These are phyloP conservation scores for Halichoerus grypus DNA, from an alignment of 2,113 vertebrate genomes.

Conservation along the genomic window DNA sequence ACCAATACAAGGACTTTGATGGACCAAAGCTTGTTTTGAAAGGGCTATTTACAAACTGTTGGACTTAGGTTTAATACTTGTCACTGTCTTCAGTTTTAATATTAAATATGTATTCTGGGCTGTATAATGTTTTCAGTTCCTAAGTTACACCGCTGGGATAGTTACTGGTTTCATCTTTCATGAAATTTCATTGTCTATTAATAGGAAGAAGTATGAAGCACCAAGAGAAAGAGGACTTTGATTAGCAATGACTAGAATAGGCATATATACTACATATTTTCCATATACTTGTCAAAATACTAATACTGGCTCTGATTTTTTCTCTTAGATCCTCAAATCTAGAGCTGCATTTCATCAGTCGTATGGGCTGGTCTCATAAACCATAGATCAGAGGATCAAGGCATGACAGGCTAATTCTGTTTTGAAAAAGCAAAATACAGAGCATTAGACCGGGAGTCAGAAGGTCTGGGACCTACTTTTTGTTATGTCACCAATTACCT, in stretches of 20 bases:
- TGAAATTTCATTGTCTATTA: constrained; percentile 1
- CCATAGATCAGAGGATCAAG: background rate
- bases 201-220: background rate
- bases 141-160: background rate
- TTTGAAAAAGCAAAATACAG: background rate
- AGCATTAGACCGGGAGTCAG: background rate
- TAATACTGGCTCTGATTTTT: background rate
- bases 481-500: background rate
- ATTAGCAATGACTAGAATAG: background rate
- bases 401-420: background rate
- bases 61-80: background rate
- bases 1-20: background rate
- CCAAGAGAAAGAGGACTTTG: background rate
- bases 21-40: background rate
- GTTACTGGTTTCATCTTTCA: background rate
- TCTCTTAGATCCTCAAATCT: background rate
- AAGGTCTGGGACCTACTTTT: background rate
- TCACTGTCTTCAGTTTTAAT: background rate
- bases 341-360: background rate
- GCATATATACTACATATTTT: background rate
- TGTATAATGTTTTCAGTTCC: background rate
- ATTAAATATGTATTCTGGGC: background rate
- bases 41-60: background rate
- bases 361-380: background rate
- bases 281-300: background rate